Evolutionary conservation across 1,140 invertebrate genomes (phyloP), one percentile per base, ranked within the genome.

Genomic region (Drosophila navojoa): DNA sequence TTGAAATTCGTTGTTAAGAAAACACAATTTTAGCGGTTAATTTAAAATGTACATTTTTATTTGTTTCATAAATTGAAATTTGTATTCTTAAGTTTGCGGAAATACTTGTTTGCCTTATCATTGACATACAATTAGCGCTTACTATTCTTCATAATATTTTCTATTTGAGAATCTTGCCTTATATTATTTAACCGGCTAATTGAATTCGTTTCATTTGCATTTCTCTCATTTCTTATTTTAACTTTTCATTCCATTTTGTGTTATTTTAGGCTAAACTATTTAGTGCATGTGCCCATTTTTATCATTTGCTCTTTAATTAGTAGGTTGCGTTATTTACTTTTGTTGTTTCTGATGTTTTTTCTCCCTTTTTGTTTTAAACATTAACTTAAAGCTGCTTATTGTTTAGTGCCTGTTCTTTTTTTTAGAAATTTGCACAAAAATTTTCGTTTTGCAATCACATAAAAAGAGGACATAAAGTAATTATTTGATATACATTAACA

Each of bases 341-440:
- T 50, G 32, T 2, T 32, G 6, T 9, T 32, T 32, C 32, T 32
- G 27, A 35, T n/a, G 3, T 38, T 38, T 38, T 38, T 38, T 38
- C 10, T 38, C 3, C 3, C 13, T 11, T 38, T 38, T 27, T 32
- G 42, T 52, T 77, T 79, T 81, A 79, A 71, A 81, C 64, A 81
- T 87, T 82, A 86, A 87, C 82, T 87, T 86, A 86, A 86, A 82
- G 69, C 79, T 87, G 79, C 69, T 87, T 86, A 86, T 71, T 76
- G 61, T 67, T 60, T 59, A 75, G 53, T 54, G 67, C 71, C 29
- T 63, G 57, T 16, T 29, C 27, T 29, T 29, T 4, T 29, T 5
- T 29, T 15, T 59, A 15, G 40, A 47, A 68, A 27, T 59, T 47
- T 53, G 58, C 68, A 76, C 58, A 58, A 58, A 58, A 45, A 45